Base-by-base conservation (phyloP, 2,797 vertebrate species). In the Brotula barbata region DNA sequence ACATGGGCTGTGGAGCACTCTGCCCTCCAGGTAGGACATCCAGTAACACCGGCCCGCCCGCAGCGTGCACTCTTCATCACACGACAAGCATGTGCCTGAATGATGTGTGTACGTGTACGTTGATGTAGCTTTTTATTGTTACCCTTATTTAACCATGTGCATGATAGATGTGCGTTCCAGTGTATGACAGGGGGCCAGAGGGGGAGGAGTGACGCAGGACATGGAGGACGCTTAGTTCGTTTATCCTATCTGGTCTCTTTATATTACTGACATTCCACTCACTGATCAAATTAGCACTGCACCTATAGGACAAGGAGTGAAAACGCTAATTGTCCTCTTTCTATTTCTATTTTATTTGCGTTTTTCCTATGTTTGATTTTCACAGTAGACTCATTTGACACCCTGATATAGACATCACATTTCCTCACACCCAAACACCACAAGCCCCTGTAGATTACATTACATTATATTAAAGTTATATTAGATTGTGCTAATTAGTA, bases 1-100 rank as follows among this genome's bases (percentile, higher is more conserved):
- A 55, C 15, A 77, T 95, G 94, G 94, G 93, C 89, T 95, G 94
- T 58, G 93, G 93, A 92, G 93, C 93, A 13, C 88, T 95, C 80
- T 95, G 94, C 85, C 91, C 89, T 75, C 80, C 73, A 94, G 94
- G 94, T 95, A 94, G 85, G 93, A 69, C 47, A 16, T n/a, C n/a
- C n/a, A n/a, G n/a, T 14, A 2, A 36, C 54, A 53, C 19, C 36
- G 17, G 6, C 31, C 9, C 11, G 31, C 9, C 31, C 11, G 31
- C 31, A 12, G 53, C 60, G 28, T 53, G 62, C 5, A 16, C 14
- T 52, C 22, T 45, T 23, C 7, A 7, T 20, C 15, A 15, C 36
- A 11, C 25, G 15, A 21, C 36, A 19, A 22, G 16, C 12, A 3
- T 42, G 31, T 9, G 39, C 42, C 63, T 31, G 22, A 47, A 3